phyloP scores from a whole-genome alignment of 2,797 vertebrate species.

The Channa striata region DNA sequence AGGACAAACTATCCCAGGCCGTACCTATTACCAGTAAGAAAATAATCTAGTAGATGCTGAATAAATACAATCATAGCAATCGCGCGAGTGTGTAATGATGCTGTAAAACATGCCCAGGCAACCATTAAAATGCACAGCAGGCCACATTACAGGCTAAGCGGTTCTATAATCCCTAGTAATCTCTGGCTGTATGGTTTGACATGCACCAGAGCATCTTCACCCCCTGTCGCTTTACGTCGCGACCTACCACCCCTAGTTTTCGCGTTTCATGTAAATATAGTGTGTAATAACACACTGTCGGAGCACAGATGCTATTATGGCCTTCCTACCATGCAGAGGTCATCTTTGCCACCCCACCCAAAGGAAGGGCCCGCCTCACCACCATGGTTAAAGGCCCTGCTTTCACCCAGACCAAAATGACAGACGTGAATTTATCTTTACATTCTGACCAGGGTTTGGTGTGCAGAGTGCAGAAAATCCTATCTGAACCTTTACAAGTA shows the following conservation, averaged over 20 bases:
- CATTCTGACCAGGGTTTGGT: slow-evolving; percentile 72
- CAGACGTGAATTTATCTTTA: slow-evolving; percentile 81
- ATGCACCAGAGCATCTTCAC: slow-evolving; percentile 64
- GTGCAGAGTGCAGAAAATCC: slow-evolving; percentile 64
- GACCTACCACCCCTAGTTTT: slow-evolving; percentile 75
- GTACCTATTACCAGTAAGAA: slow-evolving; percentile 48
- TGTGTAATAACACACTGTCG: slow-evolving; percentile 83
- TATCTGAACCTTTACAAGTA: slow-evolving; percentile 53
- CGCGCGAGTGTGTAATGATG: slow-evolving; percentile 55
- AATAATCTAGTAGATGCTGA: slow-evolving; percentile 29
- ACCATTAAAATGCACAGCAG: slow-evolving; percentile 57
- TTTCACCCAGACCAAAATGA: slow-evolving; percentile 86
- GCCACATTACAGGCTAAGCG: slow-evolving; percentile 65
- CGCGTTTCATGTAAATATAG: slow-evolving; percentile 85
- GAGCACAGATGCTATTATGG: slow-evolving; percentile 82
- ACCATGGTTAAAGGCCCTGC: slow-evolving; percentile 71
- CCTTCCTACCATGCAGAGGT: slow-evolving; percentile 81
- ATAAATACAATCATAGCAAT: slow-evolving; percentile 50
- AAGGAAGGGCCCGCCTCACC: slow-evolving; percentile 73
- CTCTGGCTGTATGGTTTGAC: slow-evolving; percentile 55
- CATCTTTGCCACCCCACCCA: slow-evolving; percentile 80
- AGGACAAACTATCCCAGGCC: slow-evolving; percentile 40
- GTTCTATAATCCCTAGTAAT: slow-evolving; percentile 69
- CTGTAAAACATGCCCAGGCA: slow-evolving; percentile 59
- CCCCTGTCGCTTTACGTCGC: slow-evolving; percentile 61